phyloP scores from a whole-genome alignment of 2,888 invertebrate species.

The Brenthis hecate region DNA sequence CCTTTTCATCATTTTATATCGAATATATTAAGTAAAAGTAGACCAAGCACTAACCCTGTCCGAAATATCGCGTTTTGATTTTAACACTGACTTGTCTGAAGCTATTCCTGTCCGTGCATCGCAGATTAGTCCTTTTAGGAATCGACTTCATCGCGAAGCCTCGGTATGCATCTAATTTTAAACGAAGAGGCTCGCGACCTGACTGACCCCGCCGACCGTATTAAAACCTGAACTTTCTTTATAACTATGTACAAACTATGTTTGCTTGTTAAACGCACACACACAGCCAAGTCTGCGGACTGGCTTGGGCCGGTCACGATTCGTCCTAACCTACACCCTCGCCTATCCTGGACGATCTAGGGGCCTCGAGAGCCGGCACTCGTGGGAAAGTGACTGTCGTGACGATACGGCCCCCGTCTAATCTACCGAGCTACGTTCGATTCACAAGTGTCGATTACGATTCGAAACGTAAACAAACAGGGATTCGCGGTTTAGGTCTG shows the following conservation, averaged over 20 bases:
- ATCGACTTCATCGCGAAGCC: conserved; percentile 64
- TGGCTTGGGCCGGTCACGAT: conserved; percentile 75
- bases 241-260: conserved; percentile 77
- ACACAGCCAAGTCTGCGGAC: conserved; percentile 66
- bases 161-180: conserved; percentile 82
- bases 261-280: conserved; percentile 77
- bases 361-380: conserved; percentile 49
- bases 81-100: conserved; percentile 59
- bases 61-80: conserved; percentile 70
- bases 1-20: background rate
- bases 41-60: conserved; percentile 75
- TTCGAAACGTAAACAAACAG: conserved; percentile 60
- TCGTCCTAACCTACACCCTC: conserved; percentile 66
- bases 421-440: conserved; percentile 41
- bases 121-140: conserved; percentile 65
- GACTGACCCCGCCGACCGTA: conserved; percentile 77
- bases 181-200: conserved; percentile 80
- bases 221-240: conserved; percentile 82
- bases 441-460: conserved; percentile 42
- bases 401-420: conserved; percentile 53
- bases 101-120: conserved; percentile 71
- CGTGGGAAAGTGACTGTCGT: conserved; percentile 78
- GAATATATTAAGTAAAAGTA: conserved; percentile 29
- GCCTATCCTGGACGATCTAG: conserved; percentile 74
- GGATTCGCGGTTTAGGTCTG: conserved; percentile 68